phyloP scores from a whole-genome alignment of 2,113 vertebrate genomes.

The Sylvietta virens region DNA sequence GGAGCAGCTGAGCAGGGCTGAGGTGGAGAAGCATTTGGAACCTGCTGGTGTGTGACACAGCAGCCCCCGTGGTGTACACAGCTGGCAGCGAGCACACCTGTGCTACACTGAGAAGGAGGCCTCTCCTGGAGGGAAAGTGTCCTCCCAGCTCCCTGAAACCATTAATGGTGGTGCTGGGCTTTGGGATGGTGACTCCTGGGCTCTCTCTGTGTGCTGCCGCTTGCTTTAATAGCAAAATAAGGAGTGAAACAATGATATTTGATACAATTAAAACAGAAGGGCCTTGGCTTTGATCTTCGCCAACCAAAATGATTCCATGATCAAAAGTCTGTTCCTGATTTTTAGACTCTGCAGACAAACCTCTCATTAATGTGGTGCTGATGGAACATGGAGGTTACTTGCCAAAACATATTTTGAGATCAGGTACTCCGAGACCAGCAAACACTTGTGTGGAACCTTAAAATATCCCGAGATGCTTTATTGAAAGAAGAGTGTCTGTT shows the following conservation, averaged over 20 bases:
- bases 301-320: background rate
- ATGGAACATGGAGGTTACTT: background rate
- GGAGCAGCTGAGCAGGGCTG: background rate
- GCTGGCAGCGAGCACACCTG: background rate
- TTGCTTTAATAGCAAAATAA: background rate
- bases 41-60: background rate
- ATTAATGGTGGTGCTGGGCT: background rate
- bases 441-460: background rate
- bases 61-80: rapidly evolving
- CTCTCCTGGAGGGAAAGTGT: background rate
- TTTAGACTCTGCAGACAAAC: background rate
- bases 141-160: background rate
- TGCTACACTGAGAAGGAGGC: background rate
- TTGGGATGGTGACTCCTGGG: background rate
- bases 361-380: background rate
- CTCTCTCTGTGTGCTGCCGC: background rate
- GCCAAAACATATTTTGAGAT: background rate
- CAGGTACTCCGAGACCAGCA: background rate
- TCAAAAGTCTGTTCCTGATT: background rate
- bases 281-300: background rate
- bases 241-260: background rate
- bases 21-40: background rate
- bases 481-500: background rate
- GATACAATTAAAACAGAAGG: background rate
- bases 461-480: background rate